Evolutionary conservation across 2,888 invertebrate species (phyloP).

Genomic region (Lacanobia oleracea): DNA sequence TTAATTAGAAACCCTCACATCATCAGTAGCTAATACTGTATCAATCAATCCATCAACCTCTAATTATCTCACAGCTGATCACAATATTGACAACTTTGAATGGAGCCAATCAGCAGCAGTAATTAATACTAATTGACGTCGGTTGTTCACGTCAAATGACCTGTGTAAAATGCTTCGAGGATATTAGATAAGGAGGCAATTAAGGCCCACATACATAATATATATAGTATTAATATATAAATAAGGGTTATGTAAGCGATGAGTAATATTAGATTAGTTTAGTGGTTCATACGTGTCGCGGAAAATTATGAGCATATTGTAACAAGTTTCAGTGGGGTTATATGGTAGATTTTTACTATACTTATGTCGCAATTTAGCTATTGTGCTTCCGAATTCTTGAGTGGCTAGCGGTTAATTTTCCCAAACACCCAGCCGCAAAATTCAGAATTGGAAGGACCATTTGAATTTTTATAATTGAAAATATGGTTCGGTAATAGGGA

Average conservation of each 20-base stretch:
- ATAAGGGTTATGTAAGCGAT: conserved; percentile 39
- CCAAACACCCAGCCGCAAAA: too few relatives aligned
- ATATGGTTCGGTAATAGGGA: too few relatives aligned
- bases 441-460: too few relatives aligned
- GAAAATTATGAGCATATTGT: neutral
- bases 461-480: too few relatives aligned
- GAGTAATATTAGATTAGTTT: conserved; percentile 35
- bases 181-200: conserved; percentile 52
- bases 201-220: conserved; percentile 18
- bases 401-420: too few relatives aligned
- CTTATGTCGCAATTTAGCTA: too few relatives aligned
- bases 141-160: conserved; percentile 58
- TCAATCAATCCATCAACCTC: conserved; percentile 58
- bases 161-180: conserved; percentile 39
- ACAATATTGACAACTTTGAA: conserved; percentile 66
- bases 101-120: conserved; percentile 63
- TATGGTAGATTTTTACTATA: too few relatives aligned
- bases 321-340: neutral
- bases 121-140: conserved; percentile 66
- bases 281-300: neutral
- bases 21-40: conserved; percentile 39
- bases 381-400: too few relatives aligned
- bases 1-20: conserved; percentile 22
- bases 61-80: conserved; percentile 60
- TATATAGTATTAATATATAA: conserved; percentile 20